Evolutionary conservation across 2,113 vertebrate species (phyloP).

Genomic region (Tachysurus fulvidraco): DNA sequence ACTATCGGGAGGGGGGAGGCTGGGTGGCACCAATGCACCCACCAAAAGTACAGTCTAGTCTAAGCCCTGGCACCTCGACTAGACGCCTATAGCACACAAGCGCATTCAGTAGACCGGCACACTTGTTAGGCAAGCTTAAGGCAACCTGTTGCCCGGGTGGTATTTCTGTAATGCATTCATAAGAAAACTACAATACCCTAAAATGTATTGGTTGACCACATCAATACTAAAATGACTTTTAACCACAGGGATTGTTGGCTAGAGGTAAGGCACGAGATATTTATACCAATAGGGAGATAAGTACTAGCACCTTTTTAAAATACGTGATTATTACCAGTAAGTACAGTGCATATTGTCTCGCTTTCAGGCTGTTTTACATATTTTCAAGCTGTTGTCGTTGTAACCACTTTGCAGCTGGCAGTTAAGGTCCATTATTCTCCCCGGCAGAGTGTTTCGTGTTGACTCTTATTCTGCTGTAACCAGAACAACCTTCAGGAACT

Average conservation of each 20-base stretch:
- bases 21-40: conserved; percentile 36
- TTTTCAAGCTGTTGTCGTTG: conserved; percentile 10
- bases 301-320: conserved; percentile 41
- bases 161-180: conserved; percentile 30
- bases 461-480: conserved; percentile 51
- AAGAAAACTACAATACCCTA: conserved; percentile 18
- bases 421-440: conserved; percentile 23
- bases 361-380: conserved; percentile 41
- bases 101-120: conserved; percentile 38
- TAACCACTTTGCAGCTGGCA: conserved; percentile 25
- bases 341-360: conserved; percentile 40
- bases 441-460: conserved; percentile 56
- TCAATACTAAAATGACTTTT: conserved; percentile 30
- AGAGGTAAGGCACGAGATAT: conserved; percentile 40
- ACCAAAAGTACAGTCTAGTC: conserved; percentile 41
- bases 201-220: conserved; percentile 26
- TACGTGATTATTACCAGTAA: conserved; percentile 42
- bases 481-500: conserved; percentile 46
- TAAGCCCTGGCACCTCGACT: conserved; percentile 50
- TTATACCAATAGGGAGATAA: conserved; percentile 32
- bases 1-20: conserved; percentile 36
- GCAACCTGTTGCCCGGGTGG: conserved; percentile 30
- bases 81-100: conserved; percentile 49
- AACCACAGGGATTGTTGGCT: conserved; percentile 37
- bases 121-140: conserved; percentile 41